Evolutionary conservation across 2,113 vertebrate genomes (phyloP).

Genomic region (Archilochus colubris): DNA sequence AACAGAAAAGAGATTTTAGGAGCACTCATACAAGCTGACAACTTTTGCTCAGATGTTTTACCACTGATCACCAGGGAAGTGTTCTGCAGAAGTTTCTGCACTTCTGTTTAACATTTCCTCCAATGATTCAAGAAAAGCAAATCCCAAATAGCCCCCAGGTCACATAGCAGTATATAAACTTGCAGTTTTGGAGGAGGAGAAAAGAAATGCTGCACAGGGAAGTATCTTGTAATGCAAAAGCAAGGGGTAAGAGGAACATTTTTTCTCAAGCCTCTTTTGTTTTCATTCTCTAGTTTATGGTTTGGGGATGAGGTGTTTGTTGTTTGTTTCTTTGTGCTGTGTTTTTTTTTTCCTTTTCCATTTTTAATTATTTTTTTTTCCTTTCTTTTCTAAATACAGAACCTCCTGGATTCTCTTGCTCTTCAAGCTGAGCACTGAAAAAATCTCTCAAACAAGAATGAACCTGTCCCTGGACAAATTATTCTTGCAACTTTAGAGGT

Average conservation of each 20-base stretch:
- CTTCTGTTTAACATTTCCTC: not conserved
- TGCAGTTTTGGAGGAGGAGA: not conserved
- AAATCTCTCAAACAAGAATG: not conserved
- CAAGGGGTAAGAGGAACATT: not conserved
- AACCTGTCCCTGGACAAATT: conserved; percentile 25
- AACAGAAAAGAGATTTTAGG: not conserved
- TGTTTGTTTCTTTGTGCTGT: too few species aligned
- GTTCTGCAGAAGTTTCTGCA: not conserved
- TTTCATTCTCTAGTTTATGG: not conserved
- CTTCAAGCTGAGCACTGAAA: not conserved
- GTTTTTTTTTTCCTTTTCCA: too few species aligned
- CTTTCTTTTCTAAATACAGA: not conserved
- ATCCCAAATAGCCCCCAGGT: not conserved
- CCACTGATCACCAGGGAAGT: not conserved
- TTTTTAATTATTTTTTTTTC: not conserved
- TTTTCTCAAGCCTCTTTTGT: not conserved
- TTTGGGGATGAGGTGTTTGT: not conserved
- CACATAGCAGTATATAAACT: not conserved
- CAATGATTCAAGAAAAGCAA: not conserved
- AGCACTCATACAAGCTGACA: not conserved
- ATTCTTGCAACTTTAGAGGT: conserved; percentile 7
- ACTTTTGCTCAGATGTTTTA: not conserved
- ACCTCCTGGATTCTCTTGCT: not conserved
- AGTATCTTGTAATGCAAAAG: not conserved
- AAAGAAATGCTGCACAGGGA: not conserved